Percentiles rank a stretch among this genome's conserved stretches.
These are phyloP conservation scores for Furnarius figulus DNA, from an alignment of 2,113 vertebrate genomes.

Conservation along the genomic window DNA sequence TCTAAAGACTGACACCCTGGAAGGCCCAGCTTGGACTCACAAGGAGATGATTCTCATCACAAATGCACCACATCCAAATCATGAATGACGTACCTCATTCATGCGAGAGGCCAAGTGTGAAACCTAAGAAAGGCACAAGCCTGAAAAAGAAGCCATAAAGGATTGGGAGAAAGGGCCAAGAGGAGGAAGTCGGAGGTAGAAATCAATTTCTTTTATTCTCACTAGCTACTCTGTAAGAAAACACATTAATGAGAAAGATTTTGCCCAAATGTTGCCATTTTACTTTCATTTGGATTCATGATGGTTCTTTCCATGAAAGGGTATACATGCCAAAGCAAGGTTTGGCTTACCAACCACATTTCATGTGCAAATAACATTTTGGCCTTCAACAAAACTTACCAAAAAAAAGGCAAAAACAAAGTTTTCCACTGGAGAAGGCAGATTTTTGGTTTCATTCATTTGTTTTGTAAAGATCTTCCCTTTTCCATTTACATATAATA, in stretches of 20 bases:
- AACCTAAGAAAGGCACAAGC: neutral
- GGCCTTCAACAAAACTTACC: neutral
- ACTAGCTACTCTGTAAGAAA: neutral
- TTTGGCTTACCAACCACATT: neutral
- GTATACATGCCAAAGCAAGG: neutral
- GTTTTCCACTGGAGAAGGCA: neutral
- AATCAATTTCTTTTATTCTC: neutral
- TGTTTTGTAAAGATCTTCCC: neutral
- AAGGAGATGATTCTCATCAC: neutral
- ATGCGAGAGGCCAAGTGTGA: neutral
- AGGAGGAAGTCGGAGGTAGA: neutral
- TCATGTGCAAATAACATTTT: neutral
- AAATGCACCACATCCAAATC: neutral
- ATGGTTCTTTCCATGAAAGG: neutral
- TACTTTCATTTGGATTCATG: neutral
- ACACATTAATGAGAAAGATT: neutral
- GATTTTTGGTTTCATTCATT: neutral
- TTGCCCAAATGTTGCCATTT: neutral
- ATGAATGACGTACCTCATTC: neutral
- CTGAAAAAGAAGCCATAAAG: neutral
- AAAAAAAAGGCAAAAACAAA: neutral
- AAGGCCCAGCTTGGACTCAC: neutral
- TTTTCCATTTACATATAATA: neutral
- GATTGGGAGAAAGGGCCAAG: neutral
- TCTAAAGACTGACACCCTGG: neutral